Conservation (phyloP, 2,797 vertebrate genomes). For the Clarias pachynema region DNA sequence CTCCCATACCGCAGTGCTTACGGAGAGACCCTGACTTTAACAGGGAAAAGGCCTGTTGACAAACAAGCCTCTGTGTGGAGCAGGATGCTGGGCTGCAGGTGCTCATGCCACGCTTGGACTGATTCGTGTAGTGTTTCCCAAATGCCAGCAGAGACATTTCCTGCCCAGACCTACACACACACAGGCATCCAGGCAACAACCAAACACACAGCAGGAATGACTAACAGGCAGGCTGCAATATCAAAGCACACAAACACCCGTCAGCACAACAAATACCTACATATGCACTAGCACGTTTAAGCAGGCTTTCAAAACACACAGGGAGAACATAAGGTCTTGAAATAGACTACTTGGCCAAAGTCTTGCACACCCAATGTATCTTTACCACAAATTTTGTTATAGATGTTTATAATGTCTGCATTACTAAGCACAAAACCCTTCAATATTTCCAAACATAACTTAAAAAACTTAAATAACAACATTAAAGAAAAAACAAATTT, state of each 20-base stretch:
- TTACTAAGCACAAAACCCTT: too few species aligned
- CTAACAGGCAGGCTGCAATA: slow-evolving; percentile 59
- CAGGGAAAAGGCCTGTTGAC: slow-evolving; percentile 66
- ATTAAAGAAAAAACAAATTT: too few species aligned
- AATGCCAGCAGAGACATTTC: slow-evolving; percentile 79
- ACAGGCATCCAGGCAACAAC: slow-evolving; percentile 77
- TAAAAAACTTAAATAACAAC: too few species aligned
- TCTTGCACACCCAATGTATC: too few species aligned
- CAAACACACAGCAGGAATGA: slow-evolving; percentile 71
- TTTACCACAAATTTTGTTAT: too few species aligned
- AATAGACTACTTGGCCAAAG: not conserved
- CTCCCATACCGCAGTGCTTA: slow-evolving; percentile 67
- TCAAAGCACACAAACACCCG: slow-evolving; percentile 49
- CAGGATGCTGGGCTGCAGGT: slow-evolving; percentile 76
- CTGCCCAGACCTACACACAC: slow-evolving; percentile 76
- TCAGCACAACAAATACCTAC: slow-evolving; percentile 44
- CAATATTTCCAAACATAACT: too few species aligned
- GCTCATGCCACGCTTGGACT: slow-evolving; percentile 75
- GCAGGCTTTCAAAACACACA: slow-evolving; percentile 30
- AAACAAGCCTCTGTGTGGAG: slow-evolving; percentile 77
- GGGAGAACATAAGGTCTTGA: slow-evolving; percentile 34
- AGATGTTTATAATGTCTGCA: too few species aligned
- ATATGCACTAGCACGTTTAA: slow-evolving; percentile 17
- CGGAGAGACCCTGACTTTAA: slow-evolving; percentile 72
- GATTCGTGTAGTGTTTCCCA: slow-evolving; percentile 65